Conservation (phyloP, 2,888 invertebrate species). For the Drosophila buzzatii region DNA sequence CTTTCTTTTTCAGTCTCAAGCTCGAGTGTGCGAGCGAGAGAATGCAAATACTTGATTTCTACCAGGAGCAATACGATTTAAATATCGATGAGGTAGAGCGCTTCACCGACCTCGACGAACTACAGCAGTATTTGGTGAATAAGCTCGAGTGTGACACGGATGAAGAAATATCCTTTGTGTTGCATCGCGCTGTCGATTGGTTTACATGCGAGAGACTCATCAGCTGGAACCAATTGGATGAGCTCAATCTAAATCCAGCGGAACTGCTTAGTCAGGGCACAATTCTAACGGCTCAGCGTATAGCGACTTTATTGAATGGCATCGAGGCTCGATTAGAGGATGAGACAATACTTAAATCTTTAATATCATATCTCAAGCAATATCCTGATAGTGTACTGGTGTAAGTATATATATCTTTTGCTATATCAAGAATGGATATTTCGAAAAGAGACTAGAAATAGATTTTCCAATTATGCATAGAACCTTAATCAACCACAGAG, state of each 20-base stretch:
- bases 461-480: neutral
- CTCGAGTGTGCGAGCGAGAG: conserved; percentile 26
- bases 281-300: conserved; percentile 32
- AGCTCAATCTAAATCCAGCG: conserved; percentile 14
- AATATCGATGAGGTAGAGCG: conserved; percentile 30
- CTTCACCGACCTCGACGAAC: conserved; percentile 3
- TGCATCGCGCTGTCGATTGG: conserved; percentile 49
- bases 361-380: conserved; percentile 26
- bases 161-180: conserved; percentile 44
- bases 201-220: conserved; percentile 25
- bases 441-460: neutral
- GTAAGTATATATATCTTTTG: conserved; percentile 15
- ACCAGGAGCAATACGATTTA: conserved; percentile 33
- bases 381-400: conserved; percentile 34
- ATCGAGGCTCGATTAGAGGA: conserved; percentile 14
- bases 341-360: conserved; percentile 25
- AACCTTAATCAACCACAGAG: neutral
- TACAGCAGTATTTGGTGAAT: conserved; percentile 19
- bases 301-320: conserved; percentile 18
- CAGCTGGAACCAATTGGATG: conserved; percentile 30
- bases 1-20: conserved; percentile 45
- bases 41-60: conserved; percentile 36
- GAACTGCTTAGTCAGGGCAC: conserved; percentile 51
- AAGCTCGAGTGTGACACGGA: conserved; percentile 34
- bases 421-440: neutral